A percentile compares a stretch with the other conserved stretches of the same genome.
phyloP scores from a whole-genome alignment of 2,888 invertebrate genomes.

The Muscina levida region DNA sequence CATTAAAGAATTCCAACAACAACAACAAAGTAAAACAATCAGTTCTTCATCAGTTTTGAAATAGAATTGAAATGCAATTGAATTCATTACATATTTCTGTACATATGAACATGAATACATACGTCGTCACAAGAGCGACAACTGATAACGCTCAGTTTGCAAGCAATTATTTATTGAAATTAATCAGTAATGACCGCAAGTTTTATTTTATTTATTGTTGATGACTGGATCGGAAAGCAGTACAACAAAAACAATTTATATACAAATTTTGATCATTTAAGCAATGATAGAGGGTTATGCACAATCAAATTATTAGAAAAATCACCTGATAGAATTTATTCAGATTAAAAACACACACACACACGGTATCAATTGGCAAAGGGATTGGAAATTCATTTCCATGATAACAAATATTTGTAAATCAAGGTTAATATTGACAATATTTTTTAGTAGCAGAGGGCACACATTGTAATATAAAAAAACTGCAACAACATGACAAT shows the following conservation, averaged over 20 bases:
- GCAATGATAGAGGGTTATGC: neutral
- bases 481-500: too few relatives aligned
- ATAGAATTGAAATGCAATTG: neutral
- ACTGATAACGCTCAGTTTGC: neutral
- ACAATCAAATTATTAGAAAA: neutral
- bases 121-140: neutral
- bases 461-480: too few relatives aligned
- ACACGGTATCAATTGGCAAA: too few relatives aligned
- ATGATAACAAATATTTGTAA: too few relatives aligned
- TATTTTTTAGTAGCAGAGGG: too few relatives aligned
- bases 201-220: neutral
- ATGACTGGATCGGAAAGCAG: too few relatives aligned
- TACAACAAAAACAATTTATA: neutral
- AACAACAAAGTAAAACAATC: neutral
- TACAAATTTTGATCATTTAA: conserved; percentile 9
- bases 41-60: neutral
- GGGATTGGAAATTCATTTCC: too few relatives aligned
- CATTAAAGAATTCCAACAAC: neutral
- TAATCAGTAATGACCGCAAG: neutral
- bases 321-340: conserved; percentile 10
- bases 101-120: too few relatives aligned
- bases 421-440: too few relatives aligned
- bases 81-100: neutral
- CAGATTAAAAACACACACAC: too few relatives aligned
- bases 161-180: conserved; percentile 22